phyloP scores from a whole-genome alignment of 2,113 vertebrate species.

The Castor canadensis region DNA sequence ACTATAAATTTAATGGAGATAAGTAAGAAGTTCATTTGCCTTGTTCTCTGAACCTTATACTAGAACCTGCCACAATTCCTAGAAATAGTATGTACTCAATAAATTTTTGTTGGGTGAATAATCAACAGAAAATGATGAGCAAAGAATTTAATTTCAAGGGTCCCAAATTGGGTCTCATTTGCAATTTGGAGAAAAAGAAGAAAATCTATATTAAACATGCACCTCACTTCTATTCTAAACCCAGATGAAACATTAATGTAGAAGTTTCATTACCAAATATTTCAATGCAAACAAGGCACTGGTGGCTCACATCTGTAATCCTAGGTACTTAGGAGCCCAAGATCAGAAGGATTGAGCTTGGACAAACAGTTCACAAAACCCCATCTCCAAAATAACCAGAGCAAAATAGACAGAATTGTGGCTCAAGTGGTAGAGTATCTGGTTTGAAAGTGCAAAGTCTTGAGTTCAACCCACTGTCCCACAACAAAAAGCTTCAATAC shows the following conservation, averaged over 20 bases:
- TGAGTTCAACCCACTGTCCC: too few species aligned
- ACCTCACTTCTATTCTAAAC: conserved; percentile 24
- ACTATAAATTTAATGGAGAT: background rate
- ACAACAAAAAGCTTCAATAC: background rate
- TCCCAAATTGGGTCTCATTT: background rate
- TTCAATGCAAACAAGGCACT: too few species aligned
- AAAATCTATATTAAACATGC: background rate
- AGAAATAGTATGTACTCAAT: background rate
- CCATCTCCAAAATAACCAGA: too few species aligned
- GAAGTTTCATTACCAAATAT: background rate
- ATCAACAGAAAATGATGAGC: background rate
- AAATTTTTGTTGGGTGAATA: conserved; percentile 25
- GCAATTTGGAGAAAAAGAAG: background rate
- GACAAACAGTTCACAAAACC: too few species aligned
- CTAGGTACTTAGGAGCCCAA: too few species aligned
- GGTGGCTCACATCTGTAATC: too few species aligned
- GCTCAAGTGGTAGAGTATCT: too few species aligned
- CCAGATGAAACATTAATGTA: background rate
- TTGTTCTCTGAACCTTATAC: background rate
- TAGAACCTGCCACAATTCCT: background rate
- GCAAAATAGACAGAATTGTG: too few species aligned
- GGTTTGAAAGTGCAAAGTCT: too few species aligned
- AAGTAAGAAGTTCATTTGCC: background rate
- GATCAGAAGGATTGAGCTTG: too few species aligned
- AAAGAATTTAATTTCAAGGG: background rate